These are phyloP conservation scores for Drosophila nigrodunni DNA, from an alignment of 1,140 invertebrate species.

Conservation along the genomic window DNA sequence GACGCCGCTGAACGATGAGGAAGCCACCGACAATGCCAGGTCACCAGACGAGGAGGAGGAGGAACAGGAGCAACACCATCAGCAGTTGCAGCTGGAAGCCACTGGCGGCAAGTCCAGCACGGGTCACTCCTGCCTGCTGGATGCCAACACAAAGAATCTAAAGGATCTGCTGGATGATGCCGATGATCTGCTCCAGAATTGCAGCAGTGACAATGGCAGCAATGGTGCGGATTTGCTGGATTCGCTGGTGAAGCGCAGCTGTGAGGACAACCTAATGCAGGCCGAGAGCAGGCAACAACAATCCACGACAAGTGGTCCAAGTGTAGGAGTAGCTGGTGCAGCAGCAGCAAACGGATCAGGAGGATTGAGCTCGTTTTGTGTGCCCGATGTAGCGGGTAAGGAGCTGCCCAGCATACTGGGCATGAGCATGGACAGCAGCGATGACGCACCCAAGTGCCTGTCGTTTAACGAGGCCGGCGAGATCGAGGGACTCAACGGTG, in stretches of 20 bases:
- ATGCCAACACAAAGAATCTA: constrained; percentile 78
- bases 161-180: constrained; percentile 83
- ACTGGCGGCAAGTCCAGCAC: background rate
- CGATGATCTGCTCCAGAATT: constrained; percentile 85
- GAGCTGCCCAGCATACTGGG: constrained; percentile 68
- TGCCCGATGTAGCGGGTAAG: constrained; percentile 85
- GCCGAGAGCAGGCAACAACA: constrained; percentile 53
- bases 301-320: background rate
- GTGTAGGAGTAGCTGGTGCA: constrained; percentile 2
- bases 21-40: constrained; percentile 20
- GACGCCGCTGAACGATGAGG: constrained; percentile 1
- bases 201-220: constrained; percentile 86
- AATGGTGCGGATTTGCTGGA: constrained; percentile 85
- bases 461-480: constrained; percentile 84
- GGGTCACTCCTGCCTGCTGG: constrained; percentile 52
- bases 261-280: constrained; percentile 85
- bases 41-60: constrained; percentile 8
- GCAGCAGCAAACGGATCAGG: background rate
- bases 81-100: background rate
- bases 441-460: constrained; percentile 84
- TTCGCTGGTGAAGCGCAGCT: constrained; percentile 87
- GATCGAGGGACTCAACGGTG: constrained; percentile 80
- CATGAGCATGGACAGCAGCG: constrained; percentile 84
- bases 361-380: constrained; percentile 61
- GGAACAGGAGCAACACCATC: constrained; percentile 9